Evolutionary conservation across 2,888 invertebrate species (phyloP).

Genomic region (Thysanoteuthis rhombus): DNA sequence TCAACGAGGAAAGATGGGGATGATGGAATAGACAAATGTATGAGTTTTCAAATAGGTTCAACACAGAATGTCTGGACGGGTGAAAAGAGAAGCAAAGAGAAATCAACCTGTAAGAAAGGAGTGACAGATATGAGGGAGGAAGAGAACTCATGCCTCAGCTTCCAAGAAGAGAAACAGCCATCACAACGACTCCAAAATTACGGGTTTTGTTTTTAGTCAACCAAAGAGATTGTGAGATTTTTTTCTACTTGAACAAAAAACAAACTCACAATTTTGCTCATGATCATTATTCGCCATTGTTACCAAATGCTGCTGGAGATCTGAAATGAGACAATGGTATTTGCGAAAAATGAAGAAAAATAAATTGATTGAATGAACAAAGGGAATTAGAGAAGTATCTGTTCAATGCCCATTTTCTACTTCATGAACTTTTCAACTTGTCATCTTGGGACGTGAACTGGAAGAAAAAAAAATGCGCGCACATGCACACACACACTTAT

Average conservation of each 20-base stretch:
- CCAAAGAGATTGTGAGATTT: neutral
- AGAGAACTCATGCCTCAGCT: neutral
- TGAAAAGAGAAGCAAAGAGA: neutral
- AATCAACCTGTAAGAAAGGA: neutral
- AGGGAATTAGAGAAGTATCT: neutral
- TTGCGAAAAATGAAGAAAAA: neutral
- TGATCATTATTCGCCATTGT: neutral
- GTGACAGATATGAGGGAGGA: neutral
- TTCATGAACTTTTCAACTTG: neutral
- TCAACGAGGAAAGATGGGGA: neutral
- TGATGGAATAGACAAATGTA: neutral
- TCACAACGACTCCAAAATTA: neutral
- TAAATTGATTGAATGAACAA: neutral
- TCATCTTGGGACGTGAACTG: neutral
- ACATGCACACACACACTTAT: too few species aligned
- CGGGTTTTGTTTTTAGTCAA: neutral
- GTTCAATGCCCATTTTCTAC: neutral
- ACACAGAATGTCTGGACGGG: neutral
- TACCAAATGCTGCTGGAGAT: slow-evolving; percentile 18
- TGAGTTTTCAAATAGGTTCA: neutral
- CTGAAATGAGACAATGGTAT: slow-evolving; percentile 26
- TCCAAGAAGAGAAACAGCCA: neutral
- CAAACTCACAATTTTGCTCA: slow-evolving; percentile 25
- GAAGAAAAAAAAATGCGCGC: too few species aligned
- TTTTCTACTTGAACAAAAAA: slow-evolving; percentile 18